Base-by-base conservation (phyloP, 2,888 invertebrate genomes). In the Netelia inedita region DNA sequence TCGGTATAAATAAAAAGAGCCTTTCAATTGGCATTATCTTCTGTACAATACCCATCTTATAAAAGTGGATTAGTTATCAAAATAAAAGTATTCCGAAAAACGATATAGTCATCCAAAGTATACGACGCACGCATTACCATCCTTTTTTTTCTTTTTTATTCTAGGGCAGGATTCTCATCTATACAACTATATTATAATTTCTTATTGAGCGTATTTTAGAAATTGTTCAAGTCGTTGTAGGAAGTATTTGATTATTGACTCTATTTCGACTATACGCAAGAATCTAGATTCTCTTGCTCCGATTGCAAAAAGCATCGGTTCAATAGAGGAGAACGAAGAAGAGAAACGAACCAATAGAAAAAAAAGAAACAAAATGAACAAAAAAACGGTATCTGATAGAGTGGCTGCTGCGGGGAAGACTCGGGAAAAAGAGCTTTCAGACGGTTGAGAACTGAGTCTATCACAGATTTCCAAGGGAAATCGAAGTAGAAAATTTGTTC, bases 141-240 rank as follows among this genome's bases (percentile, higher is more conserved):
- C 82, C 85, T 79, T 85, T 63, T 75, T 46, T 23, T 71, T 86
- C 73, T 78, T 89, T 88, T 88, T 90, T 85, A 87, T 82, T 89
- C 90, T 91, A 91, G 90, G 91, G 91, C 90, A 91, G 92, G 92
- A 93, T 90, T 90, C 79, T 87, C 90, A 89, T 89, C 89, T 92
- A 91, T 91, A 91, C 88, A 91, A 89, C 91, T 92, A 91, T 35
- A 35, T 90, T 91, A 90, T 88, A 90, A 89, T 89, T 89, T 89
- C 88, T 91, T 91, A 92, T 93, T 93, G 92, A 92, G 92, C 92
- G 92, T 91, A 91, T 92, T 93, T 93, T 92, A 92, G 92, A 93
- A 92, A 93, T 92, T 90, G 90, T 92, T 82, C 46, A 89, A 91
- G 89, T 93, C 92, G 92, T 92, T 92, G 92, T 92, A 92, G 92